Evolutionary conservation across 2,888 invertebrate genomes (phyloP).

Genomic region (Hemaris fuciformis): DNA sequence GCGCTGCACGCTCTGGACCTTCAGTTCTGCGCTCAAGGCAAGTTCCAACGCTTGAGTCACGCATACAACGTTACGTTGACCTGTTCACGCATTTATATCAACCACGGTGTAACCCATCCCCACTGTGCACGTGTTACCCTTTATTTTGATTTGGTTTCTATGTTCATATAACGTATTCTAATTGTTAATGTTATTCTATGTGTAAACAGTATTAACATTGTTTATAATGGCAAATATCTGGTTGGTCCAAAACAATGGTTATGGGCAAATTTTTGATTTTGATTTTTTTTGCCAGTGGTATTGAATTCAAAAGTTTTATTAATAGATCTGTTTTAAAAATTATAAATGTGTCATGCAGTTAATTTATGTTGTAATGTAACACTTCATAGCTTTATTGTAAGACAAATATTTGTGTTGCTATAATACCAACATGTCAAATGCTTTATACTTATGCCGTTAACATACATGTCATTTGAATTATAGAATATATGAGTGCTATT

Average conservation of each 20-base stretch:
- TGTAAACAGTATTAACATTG: too few relatives aligned
- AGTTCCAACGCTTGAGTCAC: slow-evolving; percentile 39
- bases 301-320: too few relatives aligned
- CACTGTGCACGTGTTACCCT: neutral
- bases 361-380: too few relatives aligned
- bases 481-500: neutral
- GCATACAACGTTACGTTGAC: neutral
- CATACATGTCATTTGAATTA: neutral
- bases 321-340: too few relatives aligned
- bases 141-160: neutral
- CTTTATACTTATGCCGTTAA: neutral
- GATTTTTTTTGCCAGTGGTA: too few relatives aligned
- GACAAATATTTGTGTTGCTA: too few relatives aligned
- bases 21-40: slow-evolving; percentile 78
- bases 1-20: slow-evolving; percentile 76
- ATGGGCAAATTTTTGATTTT: too few relatives aligned
- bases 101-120: neutral
- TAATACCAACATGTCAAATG: neutral
- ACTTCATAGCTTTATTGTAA: too few relatives aligned
- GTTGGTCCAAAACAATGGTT: too few relatives aligned
- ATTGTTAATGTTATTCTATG: too few relatives aligned
- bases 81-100: neutral
- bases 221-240: too few relatives aligned
- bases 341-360: neutral
- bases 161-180: too few relatives aligned